Conservation (phyloP, 2,797 vertebrate species). For the Eulemur albifrons region DNA sequence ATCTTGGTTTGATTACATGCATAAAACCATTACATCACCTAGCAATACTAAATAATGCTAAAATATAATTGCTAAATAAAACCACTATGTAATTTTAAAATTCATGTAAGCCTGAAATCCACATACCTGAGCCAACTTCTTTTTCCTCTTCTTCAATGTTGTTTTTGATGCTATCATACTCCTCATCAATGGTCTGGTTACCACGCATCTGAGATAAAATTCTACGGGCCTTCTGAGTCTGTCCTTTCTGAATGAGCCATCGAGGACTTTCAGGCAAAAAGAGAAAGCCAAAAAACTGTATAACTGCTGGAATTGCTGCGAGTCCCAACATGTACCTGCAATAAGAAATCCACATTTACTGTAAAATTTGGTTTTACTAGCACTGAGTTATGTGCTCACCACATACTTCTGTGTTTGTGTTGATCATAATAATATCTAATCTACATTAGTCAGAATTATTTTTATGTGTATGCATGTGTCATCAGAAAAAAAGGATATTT, state of each 20-base stretch:
- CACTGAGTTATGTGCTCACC: not conserved
- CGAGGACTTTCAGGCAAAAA: conserved; percentile 98
- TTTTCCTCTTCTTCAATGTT: conserved; percentile 98
- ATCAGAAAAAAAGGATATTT: not conserved
- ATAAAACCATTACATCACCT: not conserved
- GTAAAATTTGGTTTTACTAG: not conserved
- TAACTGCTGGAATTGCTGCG: conserved; percentile 91
- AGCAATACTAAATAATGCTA: not conserved
- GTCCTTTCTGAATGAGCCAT: conserved; percentile 97
- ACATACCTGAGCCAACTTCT: conserved; percentile 92
- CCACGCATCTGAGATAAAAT: conserved; percentile 97
- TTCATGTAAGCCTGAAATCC: not conserved
- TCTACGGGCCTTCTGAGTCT: conserved; percentile 96
- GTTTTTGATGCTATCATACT: conserved; percentile 97
- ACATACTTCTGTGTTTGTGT: not conserved
- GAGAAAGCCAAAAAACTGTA: conserved; percentile 97
- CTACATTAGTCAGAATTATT: not conserved
- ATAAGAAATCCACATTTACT: conserved; percentile 14
- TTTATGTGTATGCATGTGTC: not conserved
- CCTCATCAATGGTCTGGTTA: conserved; percentile 98
- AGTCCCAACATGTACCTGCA: conserved; percentile 98
- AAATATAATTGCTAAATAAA: conserved; percentile 26
- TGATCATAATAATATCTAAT: not conserved
- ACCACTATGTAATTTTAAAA: not conserved
- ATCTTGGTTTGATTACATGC: not conserved